A percentile compares a stretch with the other conserved stretches of the same genome.
Evolutionary conservation across 2,888 invertebrate genomes (phyloP).

Genomic region (Dascillus cervinus): DNA sequence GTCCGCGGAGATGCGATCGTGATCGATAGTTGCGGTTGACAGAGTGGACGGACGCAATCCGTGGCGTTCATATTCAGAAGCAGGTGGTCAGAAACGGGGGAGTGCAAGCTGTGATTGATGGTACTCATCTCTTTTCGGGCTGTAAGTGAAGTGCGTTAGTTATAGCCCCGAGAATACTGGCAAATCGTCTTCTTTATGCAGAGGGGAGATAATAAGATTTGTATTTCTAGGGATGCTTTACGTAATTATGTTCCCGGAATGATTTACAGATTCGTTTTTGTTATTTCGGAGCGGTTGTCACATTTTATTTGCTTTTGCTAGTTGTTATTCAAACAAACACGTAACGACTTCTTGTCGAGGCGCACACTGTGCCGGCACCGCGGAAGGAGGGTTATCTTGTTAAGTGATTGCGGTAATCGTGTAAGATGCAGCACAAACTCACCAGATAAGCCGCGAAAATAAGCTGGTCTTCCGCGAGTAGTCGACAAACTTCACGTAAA

Average conservation of each 20-base stretch:
- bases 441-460: constrained; percentile 20
- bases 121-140: constrained; percentile 10
- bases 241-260: constrained; percentile 30
- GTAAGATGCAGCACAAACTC: constrained; percentile 22
- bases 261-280: constrained; percentile 28
- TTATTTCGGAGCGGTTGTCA: constrained; percentile 6
- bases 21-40: constrained; percentile 23
- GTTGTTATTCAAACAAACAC: constrained; percentile 5
- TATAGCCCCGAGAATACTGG: constrained; percentile 3
- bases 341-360: too few species aligned
- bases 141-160: constrained; percentile 3
- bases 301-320: constrained; percentile 2
- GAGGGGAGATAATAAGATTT: constrained; percentile 30
- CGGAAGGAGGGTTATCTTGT: too few species aligned
- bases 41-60: constrained; percentile 14
- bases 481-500: constrained; percentile 17
- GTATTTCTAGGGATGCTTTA: constrained; percentile 25
- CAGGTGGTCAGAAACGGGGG: constrained; percentile 21
- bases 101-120: constrained; percentile 21
- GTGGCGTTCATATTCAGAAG: constrained; percentile 11
- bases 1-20: constrained; percentile 3
- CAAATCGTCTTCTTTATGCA: constrained; percentile 18
- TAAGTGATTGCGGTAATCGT: constrained; percentile 14
- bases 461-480: constrained; percentile 16
- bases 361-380: too few species aligned